These are phyloP conservation scores for Halocaridina rubra DNA, from an alignment of 2,888 invertebrate genomes.

Conservation along the genomic window DNA sequence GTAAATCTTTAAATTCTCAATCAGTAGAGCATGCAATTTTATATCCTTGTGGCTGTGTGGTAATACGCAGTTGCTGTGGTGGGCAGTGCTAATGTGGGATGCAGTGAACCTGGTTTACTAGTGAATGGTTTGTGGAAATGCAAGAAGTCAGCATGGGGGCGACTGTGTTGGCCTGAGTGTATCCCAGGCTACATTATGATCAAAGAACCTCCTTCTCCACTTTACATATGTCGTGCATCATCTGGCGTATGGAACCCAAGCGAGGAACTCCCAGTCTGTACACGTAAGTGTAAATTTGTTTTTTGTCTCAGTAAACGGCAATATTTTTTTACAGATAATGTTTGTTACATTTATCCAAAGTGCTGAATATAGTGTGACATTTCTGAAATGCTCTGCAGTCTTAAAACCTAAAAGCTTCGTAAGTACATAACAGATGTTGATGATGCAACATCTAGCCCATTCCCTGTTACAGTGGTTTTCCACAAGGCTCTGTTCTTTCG, in stretches of 20 bases:
- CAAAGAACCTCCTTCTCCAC: slow-evolving; percentile 49
- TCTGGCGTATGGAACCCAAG: slow-evolving; percentile 51
- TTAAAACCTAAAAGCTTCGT: too few species aligned
- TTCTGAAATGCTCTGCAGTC: too few species aligned
- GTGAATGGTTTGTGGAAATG: slow-evolving; percentile 51
- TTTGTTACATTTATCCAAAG: too few species aligned
- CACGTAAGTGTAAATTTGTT: slow-evolving; percentile 41
- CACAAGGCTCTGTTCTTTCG: too few species aligned
- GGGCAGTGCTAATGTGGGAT: not conserved
- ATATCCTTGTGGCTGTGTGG: not conserved
- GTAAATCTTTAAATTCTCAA: too few species aligned
- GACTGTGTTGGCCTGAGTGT: slow-evolving; percentile 58
- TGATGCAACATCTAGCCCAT: too few species aligned
- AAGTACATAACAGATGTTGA: too few species aligned
- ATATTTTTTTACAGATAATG: too few species aligned
- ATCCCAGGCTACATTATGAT: slow-evolving; percentile 48
- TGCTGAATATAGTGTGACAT: too few species aligned
- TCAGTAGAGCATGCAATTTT: too few species aligned
- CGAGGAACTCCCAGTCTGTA: slow-evolving; percentile 51
- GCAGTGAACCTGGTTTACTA: slow-evolving; percentile 34
- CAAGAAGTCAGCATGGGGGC: slow-evolving; percentile 48
- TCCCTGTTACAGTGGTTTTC: too few species aligned
- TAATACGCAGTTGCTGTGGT: slow-evolving; percentile 16
- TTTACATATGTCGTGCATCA: slow-evolving; percentile 57
- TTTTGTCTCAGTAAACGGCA: not conserved